A percentile compares a stretch with the other conserved stretches of the same genome.
These are phyloP conservation scores for Andrena chrysosceles DNA, from an alignment of 2,888 invertebrate genomes.

Conservation along the genomic window DNA sequence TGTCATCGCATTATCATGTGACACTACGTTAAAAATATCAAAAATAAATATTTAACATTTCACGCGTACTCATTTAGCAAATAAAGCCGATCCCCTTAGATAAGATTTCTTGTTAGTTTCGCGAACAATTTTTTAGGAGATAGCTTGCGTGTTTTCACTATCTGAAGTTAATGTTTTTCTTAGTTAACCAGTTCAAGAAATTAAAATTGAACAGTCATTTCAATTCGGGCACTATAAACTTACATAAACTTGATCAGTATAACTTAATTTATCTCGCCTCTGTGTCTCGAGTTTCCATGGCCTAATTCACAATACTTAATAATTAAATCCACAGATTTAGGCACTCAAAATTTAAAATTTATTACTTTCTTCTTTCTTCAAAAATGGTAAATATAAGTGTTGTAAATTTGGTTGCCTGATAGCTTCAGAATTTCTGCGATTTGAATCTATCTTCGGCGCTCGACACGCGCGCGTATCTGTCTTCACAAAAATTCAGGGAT, in stretches of 20 bases:
- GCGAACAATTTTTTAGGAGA: background rate
- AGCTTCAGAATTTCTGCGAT: constrained; percentile 5
- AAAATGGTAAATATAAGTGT: no score
- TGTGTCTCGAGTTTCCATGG: no score
- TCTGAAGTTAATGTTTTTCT: background rate
- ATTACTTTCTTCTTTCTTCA: no score
- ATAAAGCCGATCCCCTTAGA: background rate
- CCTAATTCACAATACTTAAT: no score
- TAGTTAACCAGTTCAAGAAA: background rate
- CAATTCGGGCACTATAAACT: background rate
- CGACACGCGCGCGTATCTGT: constrained; percentile 14
- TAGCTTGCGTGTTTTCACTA: background rate
- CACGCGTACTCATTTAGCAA: background rate
- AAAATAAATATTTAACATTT: constrained; percentile 9
- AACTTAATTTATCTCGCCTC: background rate
- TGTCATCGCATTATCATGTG: background rate
- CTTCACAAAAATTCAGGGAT: constrained; percentile 65
- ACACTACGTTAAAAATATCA: background rate
- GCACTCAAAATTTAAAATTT: no score
- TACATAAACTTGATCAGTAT: background rate
- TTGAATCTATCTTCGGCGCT: constrained; percentile 24
- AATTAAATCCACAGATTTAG: background rate
- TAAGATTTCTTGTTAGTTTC: background rate
- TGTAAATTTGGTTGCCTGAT: background rate
- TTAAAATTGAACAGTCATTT: background rate